These are phyloP conservation scores for Ploceus nigricollis DNA, from an alignment of 2,113 vertebrate genomes.

Conservation along the genomic window DNA sequence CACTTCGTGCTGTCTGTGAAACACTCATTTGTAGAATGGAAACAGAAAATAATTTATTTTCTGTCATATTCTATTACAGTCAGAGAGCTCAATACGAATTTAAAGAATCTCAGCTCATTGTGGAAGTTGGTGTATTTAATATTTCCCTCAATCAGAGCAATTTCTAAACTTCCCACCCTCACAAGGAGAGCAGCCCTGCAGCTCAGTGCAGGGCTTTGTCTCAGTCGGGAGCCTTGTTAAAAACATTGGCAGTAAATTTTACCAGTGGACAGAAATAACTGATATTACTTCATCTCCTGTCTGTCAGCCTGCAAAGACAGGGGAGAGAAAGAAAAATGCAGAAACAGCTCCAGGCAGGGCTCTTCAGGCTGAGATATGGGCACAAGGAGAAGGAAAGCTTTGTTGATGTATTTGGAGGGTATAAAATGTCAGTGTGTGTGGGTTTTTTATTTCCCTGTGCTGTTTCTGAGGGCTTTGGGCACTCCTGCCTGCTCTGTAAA, in stretches of 20 bases:
- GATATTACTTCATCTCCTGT: not conserved
- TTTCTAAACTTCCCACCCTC: not conserved
- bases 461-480: not conserved
- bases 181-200: not conserved
- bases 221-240: not conserved
- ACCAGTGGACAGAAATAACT: not conserved
- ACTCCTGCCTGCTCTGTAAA: not conserved
- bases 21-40: not conserved
- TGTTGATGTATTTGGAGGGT: not conserved
- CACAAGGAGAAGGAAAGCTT: not conserved
- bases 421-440: not conserved
- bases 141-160: not conserved
- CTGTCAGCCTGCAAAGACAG: not conserved
- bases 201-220: not conserved
- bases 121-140: not conserved
- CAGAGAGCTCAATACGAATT: constrained; percentile 3
- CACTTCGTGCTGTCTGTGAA: not conserved
- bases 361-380: not conserved
- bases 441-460: not conserved
- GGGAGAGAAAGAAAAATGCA: not conserved
- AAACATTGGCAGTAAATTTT: not conserved
- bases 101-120: not conserved
- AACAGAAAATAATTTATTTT: constrained; percentile 60
- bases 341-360: not conserved
- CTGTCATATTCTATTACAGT: constrained; percentile 16